These are phyloP conservation scores for Lates calcarifer DNA, from an alignment of 2,113 vertebrate species.

Conservation along the genomic window DNA sequence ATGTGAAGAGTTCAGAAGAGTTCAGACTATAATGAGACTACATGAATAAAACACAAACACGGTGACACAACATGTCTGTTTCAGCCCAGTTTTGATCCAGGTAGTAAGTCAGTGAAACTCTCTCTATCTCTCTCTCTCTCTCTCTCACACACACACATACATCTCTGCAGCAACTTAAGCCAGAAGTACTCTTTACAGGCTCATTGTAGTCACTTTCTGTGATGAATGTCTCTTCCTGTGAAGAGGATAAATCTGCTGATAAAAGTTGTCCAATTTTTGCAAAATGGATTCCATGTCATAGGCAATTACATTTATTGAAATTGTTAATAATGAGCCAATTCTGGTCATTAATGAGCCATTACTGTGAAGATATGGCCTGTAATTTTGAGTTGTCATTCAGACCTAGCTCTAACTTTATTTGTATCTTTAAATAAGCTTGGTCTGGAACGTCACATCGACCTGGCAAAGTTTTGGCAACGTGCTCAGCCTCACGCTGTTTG, in stretches of 20 bases:
- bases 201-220: not conserved
- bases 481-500: constrained; percentile 45
- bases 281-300: not conserved
- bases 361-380: not conserved
- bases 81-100: no score
- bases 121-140: no score
- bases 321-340: not conserved
- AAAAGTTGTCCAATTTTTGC: constrained; percentile 3
- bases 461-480: constrained; percentile 54
- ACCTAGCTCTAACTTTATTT: not conserved
- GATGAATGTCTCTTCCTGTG: not conserved
- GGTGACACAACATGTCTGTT: no score
- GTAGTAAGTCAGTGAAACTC: no score
- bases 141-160: no score
- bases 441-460: constrained; percentile 3
- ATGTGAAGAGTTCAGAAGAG: no score
- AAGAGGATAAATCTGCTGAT: constrained; percentile 43
- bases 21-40: no score
- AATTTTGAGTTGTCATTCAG: not conserved
- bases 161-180: no score
- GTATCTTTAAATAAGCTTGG: not conserved
- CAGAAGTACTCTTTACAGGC: not conserved
- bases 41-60: no score
- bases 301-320: not conserved
- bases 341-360: not conserved